A percentile compares a stretch with the other conserved stretches of the same genome.
Evolutionary conservation across 1,140 invertebrate genomes (phyloP).

Genomic region (Drosophila orena): DNA sequence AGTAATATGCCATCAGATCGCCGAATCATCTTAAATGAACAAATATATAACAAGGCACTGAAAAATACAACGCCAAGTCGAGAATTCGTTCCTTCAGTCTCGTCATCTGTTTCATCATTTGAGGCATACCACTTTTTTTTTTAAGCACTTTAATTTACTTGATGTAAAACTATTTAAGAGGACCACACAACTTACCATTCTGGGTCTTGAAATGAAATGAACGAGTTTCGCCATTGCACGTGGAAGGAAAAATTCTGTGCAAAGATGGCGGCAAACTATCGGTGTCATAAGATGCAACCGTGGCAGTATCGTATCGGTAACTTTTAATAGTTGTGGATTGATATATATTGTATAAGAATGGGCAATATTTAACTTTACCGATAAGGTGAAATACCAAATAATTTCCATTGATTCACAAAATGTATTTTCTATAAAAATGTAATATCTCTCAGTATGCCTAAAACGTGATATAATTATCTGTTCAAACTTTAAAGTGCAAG

Average conservation of each 20-base stretch:
- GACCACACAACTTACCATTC: constrained; percentile 55
- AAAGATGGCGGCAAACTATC: constrained; percentile 22
- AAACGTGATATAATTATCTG: no score
- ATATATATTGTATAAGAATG: no score
- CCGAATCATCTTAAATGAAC: constrained; percentile 75
- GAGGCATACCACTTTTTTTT: constrained; percentile 26
- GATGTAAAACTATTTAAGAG: no score
- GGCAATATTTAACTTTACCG: no score
- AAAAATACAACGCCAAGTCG: constrained; percentile 60
- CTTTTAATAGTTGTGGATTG: neutral
- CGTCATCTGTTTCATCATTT: constrained; percentile 78
- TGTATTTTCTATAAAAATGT: no score
- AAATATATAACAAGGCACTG: constrained; percentile 62
- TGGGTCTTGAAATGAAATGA: constrained; percentile 37
- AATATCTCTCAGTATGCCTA: no score
- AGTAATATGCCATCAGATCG: constrained; percentile 63
- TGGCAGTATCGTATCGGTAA: neutral
- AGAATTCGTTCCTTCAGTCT: constrained; percentile 71
- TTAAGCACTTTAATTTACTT: neutral
- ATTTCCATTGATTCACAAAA: neutral
- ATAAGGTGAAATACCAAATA: neutral
- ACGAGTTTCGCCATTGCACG: constrained; percentile 16
- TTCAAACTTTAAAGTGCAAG: no score
- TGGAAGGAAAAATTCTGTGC: constrained; percentile 19
- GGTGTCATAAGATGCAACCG: neutral